phyloP scores from a whole-genome alignment of 2,888 invertebrate genomes.

The Spatulosminthurus flaviceps region DNA sequence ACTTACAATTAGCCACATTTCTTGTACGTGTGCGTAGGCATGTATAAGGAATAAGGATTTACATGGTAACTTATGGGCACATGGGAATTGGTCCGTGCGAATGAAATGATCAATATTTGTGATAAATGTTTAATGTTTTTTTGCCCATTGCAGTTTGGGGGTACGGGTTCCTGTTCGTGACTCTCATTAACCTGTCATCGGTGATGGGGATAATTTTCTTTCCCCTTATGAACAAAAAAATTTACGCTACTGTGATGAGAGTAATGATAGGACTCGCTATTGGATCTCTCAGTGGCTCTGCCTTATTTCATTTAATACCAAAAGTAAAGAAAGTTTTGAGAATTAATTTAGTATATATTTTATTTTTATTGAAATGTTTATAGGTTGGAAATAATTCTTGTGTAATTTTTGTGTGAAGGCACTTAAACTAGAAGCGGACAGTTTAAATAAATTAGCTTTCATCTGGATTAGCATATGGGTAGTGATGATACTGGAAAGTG shows the following conservation, averaged over 20 bases:
- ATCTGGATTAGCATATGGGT: slow-evolving; percentile 70
- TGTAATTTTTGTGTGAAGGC: too few relatives aligned
- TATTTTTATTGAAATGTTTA: too few relatives aligned
- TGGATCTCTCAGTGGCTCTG: slow-evolving; percentile 70
- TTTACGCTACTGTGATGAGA: slow-evolving; percentile 69
- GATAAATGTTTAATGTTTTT: too few relatives aligned
- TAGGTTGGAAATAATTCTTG: too few relatives aligned
- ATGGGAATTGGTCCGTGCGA: too few relatives aligned
- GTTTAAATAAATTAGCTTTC: slow-evolving; percentile 63
- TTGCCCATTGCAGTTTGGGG: slow-evolving; percentile 71
- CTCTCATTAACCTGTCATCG: slow-evolving; percentile 72
- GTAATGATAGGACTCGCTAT: slow-evolving; percentile 71
- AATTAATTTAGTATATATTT: too few relatives aligned
- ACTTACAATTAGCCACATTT: too few relatives aligned
- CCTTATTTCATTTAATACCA: slow-evolving; percentile 71
- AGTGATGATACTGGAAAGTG: slow-evolving; percentile 71
- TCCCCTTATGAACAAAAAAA: slow-evolving; percentile 70
- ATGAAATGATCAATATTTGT: too few relatives aligned
- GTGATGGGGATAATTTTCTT: slow-evolving; percentile 71
- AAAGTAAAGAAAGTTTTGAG: slow-evolving; percentile 66
- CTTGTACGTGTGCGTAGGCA: too few relatives aligned
- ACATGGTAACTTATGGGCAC: too few relatives aligned
- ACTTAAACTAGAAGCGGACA: slow-evolving; percentile 3
- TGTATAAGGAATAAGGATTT: too few relatives aligned
- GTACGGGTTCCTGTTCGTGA: slow-evolving; percentile 71